Evolutionary conservation across 2,113 vertebrate genomes (phyloP), one percentile per base, ranked within the genome.

Genomic region (Pomatostomus ruficeps): DNA sequence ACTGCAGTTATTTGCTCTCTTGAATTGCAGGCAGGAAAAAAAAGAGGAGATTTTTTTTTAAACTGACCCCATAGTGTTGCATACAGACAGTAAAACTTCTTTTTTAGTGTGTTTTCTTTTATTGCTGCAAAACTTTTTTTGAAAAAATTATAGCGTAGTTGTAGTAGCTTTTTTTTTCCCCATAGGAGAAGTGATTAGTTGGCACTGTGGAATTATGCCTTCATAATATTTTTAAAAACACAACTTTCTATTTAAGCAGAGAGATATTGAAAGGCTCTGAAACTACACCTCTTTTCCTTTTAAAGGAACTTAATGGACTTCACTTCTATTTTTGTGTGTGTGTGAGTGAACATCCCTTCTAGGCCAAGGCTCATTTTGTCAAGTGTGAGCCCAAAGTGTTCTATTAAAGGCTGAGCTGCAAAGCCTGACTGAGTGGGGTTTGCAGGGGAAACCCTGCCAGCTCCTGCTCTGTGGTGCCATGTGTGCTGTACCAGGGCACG

Each of bases 361-460:
- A 95, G 79, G 86, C 71, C 94, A 92, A 96, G 95, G 83, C 63
- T 91, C 38, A 88, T 94, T 87, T 88, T 97, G 91, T 80, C 91
- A 94, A 91, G 75, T 85, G 95, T 94, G 61, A 94, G 83, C 89
- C 83, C 85, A 94, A 91, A 96, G 84, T 87, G 76, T 95, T 91
- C 91, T 96, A 96, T 95, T 97, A 93, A 97, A 83, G 88, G 72
- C 42, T 97, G 88, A 93, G 94, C 85, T 82, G 81, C 76, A 73
- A 97, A 95, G 48, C 91, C 96, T 83, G 85, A 95, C 92, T 96
- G 96, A 95, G 62, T 15, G 52, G 91, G 68, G 35, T 67, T 96
- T 94, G 74, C 87, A 94, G 82, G 48, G 63, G 85, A 93, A 96
- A 92, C 75, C 48, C 28, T 93, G 84, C 67, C 86, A 95, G 71